A percentile compares a stretch with the other conserved stretches of the same genome.
Evolutionary conservation across 1,140 invertebrate genomes (phyloP).

Genomic region (Polypedilum vanderplanki): DNA sequence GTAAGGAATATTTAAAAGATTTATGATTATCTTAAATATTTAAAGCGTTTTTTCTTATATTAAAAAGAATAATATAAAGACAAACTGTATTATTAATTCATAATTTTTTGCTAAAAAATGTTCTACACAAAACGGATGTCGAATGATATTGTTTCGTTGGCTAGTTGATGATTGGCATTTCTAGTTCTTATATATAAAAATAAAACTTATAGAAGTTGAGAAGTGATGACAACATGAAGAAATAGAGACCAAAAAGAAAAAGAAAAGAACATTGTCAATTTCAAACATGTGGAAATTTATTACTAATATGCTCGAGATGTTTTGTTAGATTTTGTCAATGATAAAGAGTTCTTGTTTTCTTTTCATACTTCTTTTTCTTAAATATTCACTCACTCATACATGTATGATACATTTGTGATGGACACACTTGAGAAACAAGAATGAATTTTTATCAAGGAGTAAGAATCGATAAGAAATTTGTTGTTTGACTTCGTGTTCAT

Average conservation of each 20-base stretch:
- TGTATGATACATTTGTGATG: too few species aligned
- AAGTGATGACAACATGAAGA: not conserved
- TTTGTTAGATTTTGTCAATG: conserved; percentile 18
- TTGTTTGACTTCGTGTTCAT: too few species aligned
- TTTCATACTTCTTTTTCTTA: not conserved
- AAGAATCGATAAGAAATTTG: not conserved
- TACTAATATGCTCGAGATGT: conserved; percentile 13
- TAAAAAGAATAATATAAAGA: too few species aligned
- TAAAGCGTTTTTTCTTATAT: too few species aligned
- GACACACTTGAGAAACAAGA: not conserved
- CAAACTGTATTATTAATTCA: too few species aligned
- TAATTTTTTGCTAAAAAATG: not conserved
- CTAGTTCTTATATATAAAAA: not conserved
- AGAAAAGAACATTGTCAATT: not conserved
- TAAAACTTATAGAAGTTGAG: not conserved
- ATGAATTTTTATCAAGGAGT: not conserved
- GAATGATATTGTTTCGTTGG: not conserved
- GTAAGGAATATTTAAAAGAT: too few species aligned
- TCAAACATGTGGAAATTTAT: conserved; percentile 13
- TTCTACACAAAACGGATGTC: conserved; percentile 17
- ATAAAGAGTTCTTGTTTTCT: not conserved
- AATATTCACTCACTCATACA: too few species aligned
- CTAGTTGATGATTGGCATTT: not conserved
- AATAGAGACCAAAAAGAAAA: not conserved
- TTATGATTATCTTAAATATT: too few species aligned